Percentiles rank a stretch among this genome's conserved stretches.
phyloP scores from a whole-genome alignment of 2,888 invertebrate genomes.

The Cephalotes varians region DNA sequence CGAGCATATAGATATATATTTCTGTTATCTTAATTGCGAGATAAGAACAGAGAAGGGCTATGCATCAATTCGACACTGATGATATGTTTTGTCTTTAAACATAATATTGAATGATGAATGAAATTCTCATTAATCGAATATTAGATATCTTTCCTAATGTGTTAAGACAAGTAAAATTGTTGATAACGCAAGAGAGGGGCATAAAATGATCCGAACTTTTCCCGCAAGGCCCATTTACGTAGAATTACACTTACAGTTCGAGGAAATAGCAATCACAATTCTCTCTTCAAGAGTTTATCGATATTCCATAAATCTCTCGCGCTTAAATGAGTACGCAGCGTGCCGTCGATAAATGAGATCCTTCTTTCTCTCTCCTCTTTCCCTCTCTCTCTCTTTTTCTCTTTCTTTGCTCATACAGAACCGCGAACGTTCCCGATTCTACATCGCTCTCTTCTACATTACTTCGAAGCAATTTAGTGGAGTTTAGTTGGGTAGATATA shows the following conservation, averaged over 20 bases:
- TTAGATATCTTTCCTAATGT: neutral
- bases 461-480: constrained; percentile 50
- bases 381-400: neutral
- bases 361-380: neutral
- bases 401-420: neutral
- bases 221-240: neutral
- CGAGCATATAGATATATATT: neutral
- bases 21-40: constrained; percentile 38
- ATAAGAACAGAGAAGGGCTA: neutral
- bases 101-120: neutral
- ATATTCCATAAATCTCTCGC: constrained; percentile 51
- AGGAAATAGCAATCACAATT: constrained; percentile 38
- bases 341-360: constrained; percentile 42
- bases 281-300: constrained; percentile 43
- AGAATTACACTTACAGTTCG: neutral
- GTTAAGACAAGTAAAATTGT: neutral
- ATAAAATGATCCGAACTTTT: constrained; percentile 3
- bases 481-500: constrained; percentile 56
- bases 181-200: neutral
- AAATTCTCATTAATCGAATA: neutral
- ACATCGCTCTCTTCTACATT: constrained; percentile 35
- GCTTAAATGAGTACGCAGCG: constrained; percentile 47
- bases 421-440: constrained; percentile 44
- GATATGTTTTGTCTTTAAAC: neutral
- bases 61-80: constrained; percentile 2